phyloP scores from a whole-genome alignment of 1,140 invertebrate genomes.

The Oncopodura yosiiana region DNA sequence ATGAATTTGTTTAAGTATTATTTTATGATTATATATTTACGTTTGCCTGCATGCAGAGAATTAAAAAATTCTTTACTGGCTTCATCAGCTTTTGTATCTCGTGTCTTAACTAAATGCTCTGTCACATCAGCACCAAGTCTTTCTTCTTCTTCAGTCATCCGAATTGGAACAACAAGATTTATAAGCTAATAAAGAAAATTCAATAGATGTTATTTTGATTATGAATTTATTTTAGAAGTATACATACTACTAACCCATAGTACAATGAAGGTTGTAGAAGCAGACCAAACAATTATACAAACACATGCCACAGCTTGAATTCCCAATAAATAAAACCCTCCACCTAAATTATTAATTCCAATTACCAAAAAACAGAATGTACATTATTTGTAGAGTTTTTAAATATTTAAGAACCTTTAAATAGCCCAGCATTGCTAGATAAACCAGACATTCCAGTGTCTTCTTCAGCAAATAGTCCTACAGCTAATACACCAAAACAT shows the following conservation, averaged over 20 bases:
- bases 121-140: constrained; percentile 36
- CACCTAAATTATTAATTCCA: too few species aligned
- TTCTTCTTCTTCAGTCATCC: constrained; percentile 43
- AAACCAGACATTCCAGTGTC: constrained; percentile 68
- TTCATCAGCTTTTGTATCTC: too few species aligned
- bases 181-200: constrained; percentile 36
- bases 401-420: too few species aligned
- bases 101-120: constrained; percentile 28
- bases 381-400: too few species aligned
- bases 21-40: too few species aligned
- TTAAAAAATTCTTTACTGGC: too few species aligned
- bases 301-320: constrained; percentile 42
- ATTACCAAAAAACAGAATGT: too few species aligned
- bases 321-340: constrained; percentile 42
- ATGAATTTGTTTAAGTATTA: too few species aligned
- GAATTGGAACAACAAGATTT: constrained; percentile 41
- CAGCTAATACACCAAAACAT: constrained; percentile 67
- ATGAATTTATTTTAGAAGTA: background rate
- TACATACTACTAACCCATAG: constrained; percentile 28
- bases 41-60: too few species aligned
- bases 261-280: constrained; percentile 38
- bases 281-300: constrained; percentile 41
- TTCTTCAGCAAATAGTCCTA: constrained; percentile 81
- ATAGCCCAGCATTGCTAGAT: constrained; percentile 60
- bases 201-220: background rate